These are phyloP conservation scores for Sesia apiformis DNA, from an alignment of 2,888 invertebrate species.

Conservation along the genomic window DNA sequence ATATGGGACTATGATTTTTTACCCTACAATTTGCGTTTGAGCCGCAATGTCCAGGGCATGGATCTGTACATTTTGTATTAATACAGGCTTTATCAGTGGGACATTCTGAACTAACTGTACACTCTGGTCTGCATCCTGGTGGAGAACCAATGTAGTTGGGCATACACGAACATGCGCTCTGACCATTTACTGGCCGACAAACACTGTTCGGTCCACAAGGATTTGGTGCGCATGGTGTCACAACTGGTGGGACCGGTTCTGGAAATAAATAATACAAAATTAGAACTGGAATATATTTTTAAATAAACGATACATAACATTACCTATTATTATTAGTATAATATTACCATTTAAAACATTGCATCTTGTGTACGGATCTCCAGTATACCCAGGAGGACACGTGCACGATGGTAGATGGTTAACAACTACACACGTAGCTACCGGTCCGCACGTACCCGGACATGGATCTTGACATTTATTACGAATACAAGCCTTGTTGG, in stretches of 20 bases:
- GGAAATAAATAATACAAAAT: slow-evolving; percentile 11
- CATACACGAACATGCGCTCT: slow-evolving; percentile 84
- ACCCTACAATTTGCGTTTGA: slow-evolving; percentile 81
- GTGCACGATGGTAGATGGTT: slow-evolving; percentile 81
- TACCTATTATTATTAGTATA: background rate
- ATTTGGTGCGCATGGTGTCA: slow-evolving; percentile 79
- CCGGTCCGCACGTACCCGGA: slow-evolving; percentile 82
- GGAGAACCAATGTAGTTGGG: slow-evolving; percentile 83
- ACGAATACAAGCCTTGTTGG: slow-evolving; percentile 80
- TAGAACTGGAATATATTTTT: background rate
- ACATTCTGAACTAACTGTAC: slow-evolving; percentile 85
- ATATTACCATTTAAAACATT: slow-evolving; percentile 40
- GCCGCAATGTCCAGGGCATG: slow-evolving; percentile 83
- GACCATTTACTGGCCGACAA: slow-evolving; percentile 80
- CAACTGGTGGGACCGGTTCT: slow-evolving; percentile 45
- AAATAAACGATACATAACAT: background rate
- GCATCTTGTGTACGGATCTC: slow-evolving; percentile 82
- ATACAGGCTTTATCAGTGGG: slow-evolving; percentile 81
- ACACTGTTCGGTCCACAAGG: slow-evolving; percentile 86
- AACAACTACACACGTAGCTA: slow-evolving; percentile 81
- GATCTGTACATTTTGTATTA: slow-evolving; percentile 84
- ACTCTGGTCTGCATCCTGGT: slow-evolving; percentile 85
- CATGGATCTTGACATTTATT: slow-evolving; percentile 87
- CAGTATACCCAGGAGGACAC: slow-evolving; percentile 79
- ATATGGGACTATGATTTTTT: slow-evolving; percentile 86